Base-by-base conservation (phyloP, 2,888 invertebrate genomes). In the Calameuta pallipes region DNA sequence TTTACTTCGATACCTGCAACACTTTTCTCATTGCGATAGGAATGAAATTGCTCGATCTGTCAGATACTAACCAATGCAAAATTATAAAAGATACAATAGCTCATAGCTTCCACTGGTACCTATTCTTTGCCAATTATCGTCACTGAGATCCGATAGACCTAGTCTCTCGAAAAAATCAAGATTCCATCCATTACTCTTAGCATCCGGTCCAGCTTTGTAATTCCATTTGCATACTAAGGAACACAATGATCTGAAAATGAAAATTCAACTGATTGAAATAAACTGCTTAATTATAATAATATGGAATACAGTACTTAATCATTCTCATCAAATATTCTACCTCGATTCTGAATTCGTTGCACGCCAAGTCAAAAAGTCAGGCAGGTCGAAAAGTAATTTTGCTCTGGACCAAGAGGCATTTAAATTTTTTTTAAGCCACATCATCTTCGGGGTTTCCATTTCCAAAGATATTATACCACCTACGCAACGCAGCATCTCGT, bases 201-300 rank as follows among this genome's bases (percentile, higher is more conserved):
- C 93, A 80, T 93, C 93, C 79, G 92, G 92, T 81, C 94, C 93
- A 83, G 95, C 95, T 91, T 95, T 95, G 90, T 96, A 98, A 83
- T 96, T 96, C 98, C 98, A 98, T 92, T 99, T 99, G 90, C 98
- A 98, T 4, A 97, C 97, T 78, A 98, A 93, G 9, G 98, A 98
- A 91, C 98, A 99, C 23, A 98, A 92, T 0, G 98, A 99, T 88
- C 98, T 95, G 82, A 78, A 90, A 90, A 83, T 56, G 33, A 78
- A 80, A 75, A 76, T 77, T 83, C 69, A 11, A 69, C 41, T 30
- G 75, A 35, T 69, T 33, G 73, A 56, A 30, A 9, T 56, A 41
- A 71, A 79, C 76, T 69, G 11, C 75, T 1, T 41, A 56, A 77
- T 76, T 77, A 74, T 68, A 70, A 30, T 75, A 68, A 76, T 77